Evolutionary conservation across 2,888 invertebrate species (phyloP), one percentile per base, ranked within the genome.

Genomic region (Leucoptera coffeella): DNA sequence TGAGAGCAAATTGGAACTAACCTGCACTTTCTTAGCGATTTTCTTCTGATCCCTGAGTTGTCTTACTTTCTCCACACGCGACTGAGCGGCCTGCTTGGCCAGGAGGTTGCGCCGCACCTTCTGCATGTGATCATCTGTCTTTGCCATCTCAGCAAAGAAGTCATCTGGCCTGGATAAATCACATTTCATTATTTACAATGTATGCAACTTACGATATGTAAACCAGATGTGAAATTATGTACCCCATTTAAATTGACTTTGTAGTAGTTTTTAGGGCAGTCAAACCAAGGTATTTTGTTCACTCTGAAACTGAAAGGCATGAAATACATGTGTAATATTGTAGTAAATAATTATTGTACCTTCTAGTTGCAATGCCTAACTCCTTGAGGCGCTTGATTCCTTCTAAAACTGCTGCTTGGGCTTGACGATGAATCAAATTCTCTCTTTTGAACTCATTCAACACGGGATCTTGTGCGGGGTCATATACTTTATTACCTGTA

Each of bases 61-160:
- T 36, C 88, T 79, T 0, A 93, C 86, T 47, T 92, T 87, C 50
- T 97, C 96, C 0, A 87, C 85, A 36, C 87, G 78, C 28, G 93
- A 88, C 38, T 89, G 84, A 9, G 84, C 81, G 9, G 82, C 78
- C 45, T 96, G 88, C 47, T 90, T 89, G 13, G 86, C 79, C 65
- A 90, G 74, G 14, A 95, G 54, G 43, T 83, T 85, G 45, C 85
- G 77, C 25, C 92, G 76, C 1, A 94, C 83, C 60, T 93, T 95
- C 44, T 94, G 92, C 99, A 99, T 99, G 44, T 99, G 99, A 15
- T 79, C 80, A 60, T 99, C 99, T 9, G 89, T 76, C 56, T 99
- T 99, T 1, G 92, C 93, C 99, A 99, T 99, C 73, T 99, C 92
- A 0, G 97, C 99, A 61, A 95, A 97, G 55, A 94, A 99, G 57